Conservation (phyloP, 2,888 invertebrate species). For the Petrophora chlorosata region DNA sequence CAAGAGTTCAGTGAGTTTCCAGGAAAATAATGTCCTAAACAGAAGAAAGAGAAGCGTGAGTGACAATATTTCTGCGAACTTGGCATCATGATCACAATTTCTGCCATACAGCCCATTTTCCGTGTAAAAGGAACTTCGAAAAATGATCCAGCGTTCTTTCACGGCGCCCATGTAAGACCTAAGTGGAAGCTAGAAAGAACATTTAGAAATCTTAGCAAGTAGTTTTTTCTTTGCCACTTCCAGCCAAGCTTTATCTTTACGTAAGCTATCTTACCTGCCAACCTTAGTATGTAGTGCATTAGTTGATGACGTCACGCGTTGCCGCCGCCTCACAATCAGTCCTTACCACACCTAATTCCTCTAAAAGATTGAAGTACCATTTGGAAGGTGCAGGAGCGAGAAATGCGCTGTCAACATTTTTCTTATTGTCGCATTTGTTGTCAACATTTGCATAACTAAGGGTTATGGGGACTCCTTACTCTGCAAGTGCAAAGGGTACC, state of each 20-base stretch:
- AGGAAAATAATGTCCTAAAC: no score
- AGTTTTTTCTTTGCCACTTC: background rate
- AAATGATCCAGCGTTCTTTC: no score
- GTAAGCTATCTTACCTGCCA: constrained; percentile 21
- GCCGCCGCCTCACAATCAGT: constrained; percentile 41
- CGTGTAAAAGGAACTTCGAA: no score
- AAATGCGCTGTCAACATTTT: constrained; percentile 37
- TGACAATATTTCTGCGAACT: no score
- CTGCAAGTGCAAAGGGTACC: constrained; percentile 1
- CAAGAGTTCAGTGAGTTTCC: no score
- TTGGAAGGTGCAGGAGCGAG: constrained; percentile 55
- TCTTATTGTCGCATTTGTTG: constrained; percentile 20
- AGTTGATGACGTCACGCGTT: constrained; percentile 77
- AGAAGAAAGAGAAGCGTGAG: no score
- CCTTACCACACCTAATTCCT: constrained; percentile 54
- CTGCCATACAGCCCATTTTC: no score
- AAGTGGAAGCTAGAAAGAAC: no score
- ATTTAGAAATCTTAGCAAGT: background rate
- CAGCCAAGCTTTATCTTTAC: background rate
- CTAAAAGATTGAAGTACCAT: constrained; percentile 70
- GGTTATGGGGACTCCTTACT: background rate
- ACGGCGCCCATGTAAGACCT: no score
- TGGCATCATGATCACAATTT: no score
- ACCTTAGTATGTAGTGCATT: constrained; percentile 60
- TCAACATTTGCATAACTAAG: background rate